Conservation (phyloP, 2,797 vertebrate species). For the Acomys russatus region DNA sequence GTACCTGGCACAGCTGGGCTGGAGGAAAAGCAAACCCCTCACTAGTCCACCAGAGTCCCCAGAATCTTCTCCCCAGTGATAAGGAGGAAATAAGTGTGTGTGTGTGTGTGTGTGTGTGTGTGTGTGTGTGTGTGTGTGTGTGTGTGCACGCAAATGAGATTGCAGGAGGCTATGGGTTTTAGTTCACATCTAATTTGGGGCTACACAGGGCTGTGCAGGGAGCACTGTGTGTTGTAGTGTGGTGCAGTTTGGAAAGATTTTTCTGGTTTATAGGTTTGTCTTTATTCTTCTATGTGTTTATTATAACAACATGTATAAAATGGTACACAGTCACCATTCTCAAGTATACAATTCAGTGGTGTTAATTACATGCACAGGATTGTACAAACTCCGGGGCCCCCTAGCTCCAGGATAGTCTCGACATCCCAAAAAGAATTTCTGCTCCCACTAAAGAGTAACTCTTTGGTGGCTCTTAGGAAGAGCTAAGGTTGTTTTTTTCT, state of each 20-base stretch:
- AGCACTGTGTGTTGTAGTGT: background rate
- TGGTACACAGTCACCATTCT: background rate
- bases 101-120: too few species aligned
- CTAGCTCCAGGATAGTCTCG: background rate
- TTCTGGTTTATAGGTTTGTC: background rate
- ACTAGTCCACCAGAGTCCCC: background rate
- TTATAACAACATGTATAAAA: background rate
- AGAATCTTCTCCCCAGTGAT: constrained; percentile 13
- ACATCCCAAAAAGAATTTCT: background rate
- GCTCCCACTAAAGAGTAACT: background rate
- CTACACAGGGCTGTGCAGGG: background rate
- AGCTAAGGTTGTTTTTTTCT: background rate
- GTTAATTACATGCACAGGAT: background rate
- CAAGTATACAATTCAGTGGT: background rate
- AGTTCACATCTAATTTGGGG: background rate
- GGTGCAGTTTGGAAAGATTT: background rate
- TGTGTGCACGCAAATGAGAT: too few species aligned
- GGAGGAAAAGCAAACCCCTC: background rate
- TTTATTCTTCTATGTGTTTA: background rate
- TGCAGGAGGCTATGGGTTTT: background rate
- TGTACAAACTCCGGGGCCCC: background rate
- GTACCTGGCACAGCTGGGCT: background rate
- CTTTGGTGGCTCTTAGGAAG: background rate
- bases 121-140: too few species aligned
- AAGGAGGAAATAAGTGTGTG: background rate